Conservation (phyloP, 2,113 vertebrate genomes). For the Sorex fumeus region DNA sequence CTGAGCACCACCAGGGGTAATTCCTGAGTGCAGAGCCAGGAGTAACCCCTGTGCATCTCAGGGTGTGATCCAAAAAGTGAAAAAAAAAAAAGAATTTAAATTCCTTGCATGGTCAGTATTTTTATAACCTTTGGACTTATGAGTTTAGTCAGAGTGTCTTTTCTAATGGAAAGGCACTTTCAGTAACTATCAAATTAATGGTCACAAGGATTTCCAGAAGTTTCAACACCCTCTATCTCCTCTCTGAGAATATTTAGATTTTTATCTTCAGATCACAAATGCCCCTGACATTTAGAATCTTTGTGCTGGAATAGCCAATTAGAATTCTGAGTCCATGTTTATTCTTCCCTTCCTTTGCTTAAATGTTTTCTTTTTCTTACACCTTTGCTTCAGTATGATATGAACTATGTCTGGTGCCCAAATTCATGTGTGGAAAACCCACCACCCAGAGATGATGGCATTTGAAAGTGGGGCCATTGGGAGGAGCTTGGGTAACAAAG, state of each 20-base stretch:
- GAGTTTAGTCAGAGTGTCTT: constrained; percentile 9
- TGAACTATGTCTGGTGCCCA: background rate
- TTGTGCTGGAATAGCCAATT: background rate
- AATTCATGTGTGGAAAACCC: background rate
- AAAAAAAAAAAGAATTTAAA: background rate
- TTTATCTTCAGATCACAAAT: background rate
- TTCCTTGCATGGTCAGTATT: too few relatives aligned
- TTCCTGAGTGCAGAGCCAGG: too few relatives aligned
- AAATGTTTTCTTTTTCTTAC: background rate
- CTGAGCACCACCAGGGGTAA: too few relatives aligned
- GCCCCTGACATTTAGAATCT: background rate
- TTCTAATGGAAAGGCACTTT: constrained; percentile 23
- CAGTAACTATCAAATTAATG: background rate
- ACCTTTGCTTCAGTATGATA: background rate
- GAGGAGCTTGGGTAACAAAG: background rate
- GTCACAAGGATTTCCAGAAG: constrained; percentile 21
- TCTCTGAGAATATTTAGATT: background rate
- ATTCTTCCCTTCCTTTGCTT: background rate
- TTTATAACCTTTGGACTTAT: background rate
- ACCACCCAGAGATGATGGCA: background rate
- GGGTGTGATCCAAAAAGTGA: too few relatives aligned
- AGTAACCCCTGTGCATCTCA: too few relatives aligned
- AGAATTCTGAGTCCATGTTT: background rate
- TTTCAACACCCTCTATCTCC: background rate
- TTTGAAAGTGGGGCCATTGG: background rate